Conservation (phyloP, 2,888 invertebrate genomes). For the Ichneumon xanthorius region DNA sequence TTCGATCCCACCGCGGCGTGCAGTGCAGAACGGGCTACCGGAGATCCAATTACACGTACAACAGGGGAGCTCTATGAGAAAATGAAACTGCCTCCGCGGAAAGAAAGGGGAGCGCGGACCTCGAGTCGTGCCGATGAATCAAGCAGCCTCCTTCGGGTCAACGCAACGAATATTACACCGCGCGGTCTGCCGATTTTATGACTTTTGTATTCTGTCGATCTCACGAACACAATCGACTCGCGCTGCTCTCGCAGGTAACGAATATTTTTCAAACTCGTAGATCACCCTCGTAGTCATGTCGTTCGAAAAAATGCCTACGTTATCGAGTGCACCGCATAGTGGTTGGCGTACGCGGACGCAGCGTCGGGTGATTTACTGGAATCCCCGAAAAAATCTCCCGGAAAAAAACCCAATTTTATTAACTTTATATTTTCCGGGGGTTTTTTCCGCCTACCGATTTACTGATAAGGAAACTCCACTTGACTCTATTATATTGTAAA, state of each 20-base stretch:
- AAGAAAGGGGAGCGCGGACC: background rate
- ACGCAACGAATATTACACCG: background rate
- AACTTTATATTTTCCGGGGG: no score
- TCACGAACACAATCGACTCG: background rate
- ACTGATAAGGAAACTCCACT: background rate
- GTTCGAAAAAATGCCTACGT: background rate
- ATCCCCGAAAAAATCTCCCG: no score
- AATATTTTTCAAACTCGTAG: background rate
- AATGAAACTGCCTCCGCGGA: slow-evolving; percentile 9
- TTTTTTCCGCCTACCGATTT: background rate
- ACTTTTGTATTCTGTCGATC: background rate
- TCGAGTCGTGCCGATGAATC: slow-evolving; percentile 9
- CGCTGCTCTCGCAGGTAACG: background rate
- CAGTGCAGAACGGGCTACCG: slow-evolving; percentile 11
- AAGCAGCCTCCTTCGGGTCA: background rate
- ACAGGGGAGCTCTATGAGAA: slow-evolving; percentile 4
- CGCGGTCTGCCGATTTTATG: background rate
- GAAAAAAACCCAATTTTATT: no score
- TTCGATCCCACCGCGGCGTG: slow-evolving; percentile 13
- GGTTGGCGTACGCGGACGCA: background rate
- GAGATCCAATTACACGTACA: slow-evolving; percentile 44
- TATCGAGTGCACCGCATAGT: background rate
- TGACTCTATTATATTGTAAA: slow-evolving; percentile 23
- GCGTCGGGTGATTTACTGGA: background rate
- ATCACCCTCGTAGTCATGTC: background rate